These are phyloP conservation scores for Heliconius hortense DNA, from an alignment of 2,888 invertebrate species.

Conservation along the genomic window DNA sequence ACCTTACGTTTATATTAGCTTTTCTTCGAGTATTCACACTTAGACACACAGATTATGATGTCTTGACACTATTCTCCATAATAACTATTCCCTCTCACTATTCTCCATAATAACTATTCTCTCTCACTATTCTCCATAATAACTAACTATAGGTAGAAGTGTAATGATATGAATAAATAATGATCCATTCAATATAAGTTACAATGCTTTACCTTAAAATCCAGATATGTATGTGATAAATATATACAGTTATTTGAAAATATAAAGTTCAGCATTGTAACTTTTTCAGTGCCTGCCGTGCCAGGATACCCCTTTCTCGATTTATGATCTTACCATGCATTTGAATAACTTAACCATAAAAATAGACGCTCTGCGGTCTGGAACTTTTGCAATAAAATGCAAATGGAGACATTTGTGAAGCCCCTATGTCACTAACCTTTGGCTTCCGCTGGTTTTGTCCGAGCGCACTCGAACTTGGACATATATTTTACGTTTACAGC, in stretches of 20 bases:
- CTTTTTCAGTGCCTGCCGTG: conserved; percentile 64
- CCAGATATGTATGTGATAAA: conserved; percentile 9
- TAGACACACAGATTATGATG: too few relatives aligned
- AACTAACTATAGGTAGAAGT: too few relatives aligned
- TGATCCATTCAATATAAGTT: background rate
- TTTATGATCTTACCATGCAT: conserved; percentile 76
- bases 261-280: conserved; percentile 42
- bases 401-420: conserved; percentile 72
- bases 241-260: conserved; percentile 26
- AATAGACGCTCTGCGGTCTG: conserved; percentile 74
- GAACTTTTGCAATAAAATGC: conserved; percentile 80
- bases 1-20: too few relatives aligned
- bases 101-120: too few relatives aligned
- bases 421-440: conserved; percentile 39
- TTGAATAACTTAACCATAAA: conserved; percentile 80
- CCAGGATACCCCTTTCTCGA: conserved; percentile 72
- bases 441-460: conserved; percentile 26
- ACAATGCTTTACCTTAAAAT: background rate
- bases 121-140: too few relatives aligned
- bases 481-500: background rate
- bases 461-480: background rate
- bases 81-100: too few relatives aligned
- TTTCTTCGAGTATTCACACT: too few relatives aligned
- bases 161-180: background rate
- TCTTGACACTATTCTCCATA: too few relatives aligned